Conservation (phyloP, 2,113 vertebrate genomes). For the Ictidomys tridecemlineatus region DNA sequence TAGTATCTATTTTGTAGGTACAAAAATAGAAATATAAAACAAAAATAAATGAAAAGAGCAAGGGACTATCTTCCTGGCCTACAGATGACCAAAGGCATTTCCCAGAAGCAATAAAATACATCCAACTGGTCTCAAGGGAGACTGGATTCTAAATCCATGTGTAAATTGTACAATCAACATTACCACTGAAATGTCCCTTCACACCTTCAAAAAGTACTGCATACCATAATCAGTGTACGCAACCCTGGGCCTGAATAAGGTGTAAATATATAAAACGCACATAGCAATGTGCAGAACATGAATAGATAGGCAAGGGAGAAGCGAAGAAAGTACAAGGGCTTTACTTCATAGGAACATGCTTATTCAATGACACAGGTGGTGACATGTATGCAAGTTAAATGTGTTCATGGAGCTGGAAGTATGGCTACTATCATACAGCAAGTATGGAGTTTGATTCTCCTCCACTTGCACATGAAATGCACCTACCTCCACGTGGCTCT, state of each 20-base stretch:
- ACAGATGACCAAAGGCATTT: background rate
- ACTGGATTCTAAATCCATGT: background rate
- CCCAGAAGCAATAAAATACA: background rate
- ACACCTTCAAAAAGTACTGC: background rate
- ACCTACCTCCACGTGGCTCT: background rate
- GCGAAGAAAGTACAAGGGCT: accelerated
- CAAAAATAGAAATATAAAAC: background rate
- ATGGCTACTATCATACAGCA: background rate
- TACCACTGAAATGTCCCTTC: background rate
- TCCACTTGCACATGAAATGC: background rate
- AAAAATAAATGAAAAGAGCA: background rate
- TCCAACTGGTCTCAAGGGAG: background rate
- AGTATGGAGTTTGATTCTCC: background rate
- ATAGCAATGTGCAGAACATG: background rate
- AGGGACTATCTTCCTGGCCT: background rate
- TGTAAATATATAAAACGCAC: accelerated
- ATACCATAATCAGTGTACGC: accelerated
- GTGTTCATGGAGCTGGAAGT: background rate
- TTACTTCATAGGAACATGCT: background rate
- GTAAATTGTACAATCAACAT: background rate
- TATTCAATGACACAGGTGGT: background rate
- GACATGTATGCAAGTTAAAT: background rate
- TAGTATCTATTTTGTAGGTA: background rate
- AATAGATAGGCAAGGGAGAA: background rate
- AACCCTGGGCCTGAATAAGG: too few relatives aligned